Conservation (phyloP, 2,888 invertebrate species). For the Acrobasis suavella region DNA sequence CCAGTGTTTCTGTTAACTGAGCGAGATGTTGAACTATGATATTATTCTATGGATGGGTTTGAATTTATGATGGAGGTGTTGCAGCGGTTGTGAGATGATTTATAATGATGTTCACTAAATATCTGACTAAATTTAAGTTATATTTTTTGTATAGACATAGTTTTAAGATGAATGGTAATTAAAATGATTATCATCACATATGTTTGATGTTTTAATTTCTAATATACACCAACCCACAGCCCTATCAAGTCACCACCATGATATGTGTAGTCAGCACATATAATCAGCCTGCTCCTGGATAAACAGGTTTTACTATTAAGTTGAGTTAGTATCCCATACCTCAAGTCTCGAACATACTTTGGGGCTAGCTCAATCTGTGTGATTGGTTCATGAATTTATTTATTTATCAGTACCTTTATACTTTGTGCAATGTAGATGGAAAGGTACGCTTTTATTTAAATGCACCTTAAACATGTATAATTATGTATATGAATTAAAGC, state of each 20-base stretch:
- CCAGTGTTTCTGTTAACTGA: conserved; percentile 54
- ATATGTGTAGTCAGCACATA: not conserved
- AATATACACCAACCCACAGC: not conserved
- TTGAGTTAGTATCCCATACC: too few species aligned
- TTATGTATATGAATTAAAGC: too few species aligned
- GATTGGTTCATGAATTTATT: too few species aligned
- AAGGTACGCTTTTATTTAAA: too few species aligned
- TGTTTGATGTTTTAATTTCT: conserved; percentile 32
- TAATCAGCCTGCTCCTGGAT: too few species aligned
- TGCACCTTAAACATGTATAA: too few species aligned
- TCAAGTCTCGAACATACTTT: too few species aligned
- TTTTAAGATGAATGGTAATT: conserved; percentile 75
- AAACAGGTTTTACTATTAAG: too few species aligned
- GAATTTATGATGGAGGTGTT: conserved; percentile 72
- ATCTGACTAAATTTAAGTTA: conserved; percentile 79
- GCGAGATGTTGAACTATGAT: conserved; percentile 61
- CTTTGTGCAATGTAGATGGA: too few species aligned
- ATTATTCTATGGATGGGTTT: conserved; percentile 69
- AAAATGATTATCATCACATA: conserved; percentile 69
- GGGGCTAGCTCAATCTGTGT: too few species aligned
- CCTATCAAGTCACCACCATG: not conserved
- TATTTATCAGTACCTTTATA: too few species aligned
- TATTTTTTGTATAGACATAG: conserved; percentile 81
- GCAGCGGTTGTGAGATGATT: conserved; percentile 82
- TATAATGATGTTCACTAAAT: conserved; percentile 80